These are phyloP conservation scores for Lophius americanus DNA, from an alignment of 2,797 vertebrate genomes.

Conservation along the genomic window DNA sequence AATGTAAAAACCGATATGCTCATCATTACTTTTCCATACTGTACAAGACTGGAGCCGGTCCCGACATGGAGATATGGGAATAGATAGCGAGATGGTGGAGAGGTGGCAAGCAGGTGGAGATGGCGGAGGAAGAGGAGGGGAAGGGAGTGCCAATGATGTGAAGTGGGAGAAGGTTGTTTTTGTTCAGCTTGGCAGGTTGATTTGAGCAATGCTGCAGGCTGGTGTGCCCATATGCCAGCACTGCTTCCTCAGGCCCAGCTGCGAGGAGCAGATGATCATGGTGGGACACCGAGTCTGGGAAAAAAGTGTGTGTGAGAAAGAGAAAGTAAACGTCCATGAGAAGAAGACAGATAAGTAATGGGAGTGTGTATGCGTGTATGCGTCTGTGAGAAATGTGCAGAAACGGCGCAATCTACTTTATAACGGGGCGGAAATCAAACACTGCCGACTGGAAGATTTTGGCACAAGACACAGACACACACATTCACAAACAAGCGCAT, in stretches of 20 bases:
- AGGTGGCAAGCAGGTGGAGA: conserved; percentile 1
- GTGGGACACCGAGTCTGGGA: conserved; percentile 1
- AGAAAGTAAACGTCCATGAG: background rate
- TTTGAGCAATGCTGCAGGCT: conserved; percentile 67
- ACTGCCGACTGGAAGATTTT: conserved; percentile 44
- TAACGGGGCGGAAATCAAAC: conserved; percentile 64
- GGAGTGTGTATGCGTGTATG: conserved; percentile 5
- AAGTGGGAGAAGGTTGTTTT: conserved; percentile 42
- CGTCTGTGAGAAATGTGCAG: conserved; percentile 17
- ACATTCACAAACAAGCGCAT: too few relatives aligned
- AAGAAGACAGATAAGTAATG: background rate
- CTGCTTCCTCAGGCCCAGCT: conserved; percentile 70
- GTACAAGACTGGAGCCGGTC: background rate
- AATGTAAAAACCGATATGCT: conserved; percentile 8
- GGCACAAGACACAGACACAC: background rate
- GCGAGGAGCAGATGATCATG: conserved; percentile 59
- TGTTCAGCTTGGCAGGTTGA: conserved; percentile 64
- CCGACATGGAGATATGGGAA: background rate
- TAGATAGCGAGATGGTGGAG: background rate
- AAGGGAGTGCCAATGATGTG: conserved; percentile 37
- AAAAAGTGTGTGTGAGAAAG: conserved; percentile 1
- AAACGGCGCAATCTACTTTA: conserved; percentile 38
- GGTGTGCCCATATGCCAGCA: conserved; percentile 67
- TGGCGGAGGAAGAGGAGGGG: background rate
- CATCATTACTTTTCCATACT: background rate